Evolutionary conservation across 2,888 invertebrate species (phyloP).

Genomic region (Leptogaster cylindrica): DNA sequence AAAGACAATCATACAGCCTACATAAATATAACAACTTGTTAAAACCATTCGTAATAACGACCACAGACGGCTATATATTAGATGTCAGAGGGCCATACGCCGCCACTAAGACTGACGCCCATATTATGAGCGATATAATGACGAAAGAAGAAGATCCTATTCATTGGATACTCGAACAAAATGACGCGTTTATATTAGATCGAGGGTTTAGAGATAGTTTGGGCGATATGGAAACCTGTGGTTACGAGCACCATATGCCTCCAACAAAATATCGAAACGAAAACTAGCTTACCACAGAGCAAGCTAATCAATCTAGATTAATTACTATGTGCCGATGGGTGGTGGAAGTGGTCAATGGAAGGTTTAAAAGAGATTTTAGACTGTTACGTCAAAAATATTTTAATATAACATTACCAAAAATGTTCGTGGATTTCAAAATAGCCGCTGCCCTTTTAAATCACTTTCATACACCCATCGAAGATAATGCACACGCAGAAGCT

Average conservation of each 20-base stretch:
- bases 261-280: neutral
- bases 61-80: neutral
- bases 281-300: neutral
- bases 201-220: neutral
- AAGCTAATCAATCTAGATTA: neutral
- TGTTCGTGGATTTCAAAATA: neutral
- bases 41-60: too few relatives aligned
- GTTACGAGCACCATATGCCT: neutral
- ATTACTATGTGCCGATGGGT: neutral
- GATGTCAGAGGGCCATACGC: neutral
- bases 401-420: neutral
- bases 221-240: neutral
- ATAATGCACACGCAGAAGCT: neutral
- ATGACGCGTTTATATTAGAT: neutral
- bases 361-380: too few relatives aligned
- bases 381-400: too few relatives aligned
- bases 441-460: neutral
- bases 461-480: constrained; percentile 4
- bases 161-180: neutral
- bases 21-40: too few relatives aligned
- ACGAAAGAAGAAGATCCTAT: neutral
- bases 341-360: neutral
- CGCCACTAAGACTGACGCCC: neutral
- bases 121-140: constrained; percentile 6
- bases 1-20: too few relatives aligned